These are phyloP conservation scores for Pelodiscus sinensis DNA, from an alignment of 2,113 vertebrate genomes.

Conservation along the genomic window DNA sequence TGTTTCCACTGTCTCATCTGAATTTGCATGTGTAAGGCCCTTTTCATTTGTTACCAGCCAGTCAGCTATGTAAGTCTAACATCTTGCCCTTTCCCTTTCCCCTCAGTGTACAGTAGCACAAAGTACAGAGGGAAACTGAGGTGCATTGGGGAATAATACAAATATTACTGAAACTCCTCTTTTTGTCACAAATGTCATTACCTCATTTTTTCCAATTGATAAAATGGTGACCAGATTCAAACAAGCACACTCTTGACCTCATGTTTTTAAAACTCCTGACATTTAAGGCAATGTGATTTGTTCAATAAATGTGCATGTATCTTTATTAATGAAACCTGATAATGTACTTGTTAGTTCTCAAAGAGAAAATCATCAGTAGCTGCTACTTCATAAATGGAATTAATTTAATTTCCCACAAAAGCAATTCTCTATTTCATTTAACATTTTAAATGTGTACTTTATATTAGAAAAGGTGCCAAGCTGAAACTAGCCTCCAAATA, in stretches of 20 bases:
- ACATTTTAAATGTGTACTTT: neutral
- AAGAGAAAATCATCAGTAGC: neutral
- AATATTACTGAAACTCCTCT: too few species aligned
- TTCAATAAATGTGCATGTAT: neutral
- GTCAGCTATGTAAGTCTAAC: neutral
- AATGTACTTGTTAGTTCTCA: neutral
- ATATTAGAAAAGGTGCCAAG: neutral
- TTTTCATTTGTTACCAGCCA: neutral
- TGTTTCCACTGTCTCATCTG: neutral
- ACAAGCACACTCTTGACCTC: too few species aligned
- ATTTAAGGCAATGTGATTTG: neutral
- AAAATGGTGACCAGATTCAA: too few species aligned
- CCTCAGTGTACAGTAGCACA: neutral
- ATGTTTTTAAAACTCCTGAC: neutral
- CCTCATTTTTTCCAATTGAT: too few species aligned
- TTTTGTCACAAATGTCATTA: too few species aligned
- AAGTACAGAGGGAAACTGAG: neutral
- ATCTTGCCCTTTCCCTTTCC: neutral
- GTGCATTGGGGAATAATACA: neutral
- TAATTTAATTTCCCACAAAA: neutral
- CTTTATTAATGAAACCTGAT: neutral
- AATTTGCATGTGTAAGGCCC: neutral
- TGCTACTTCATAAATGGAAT: neutral
- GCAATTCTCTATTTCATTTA: neutral
- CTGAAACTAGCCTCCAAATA: neutral